Conservation (phyloP, 2,113 vertebrate species). For the Litocranius walleri region DNA sequence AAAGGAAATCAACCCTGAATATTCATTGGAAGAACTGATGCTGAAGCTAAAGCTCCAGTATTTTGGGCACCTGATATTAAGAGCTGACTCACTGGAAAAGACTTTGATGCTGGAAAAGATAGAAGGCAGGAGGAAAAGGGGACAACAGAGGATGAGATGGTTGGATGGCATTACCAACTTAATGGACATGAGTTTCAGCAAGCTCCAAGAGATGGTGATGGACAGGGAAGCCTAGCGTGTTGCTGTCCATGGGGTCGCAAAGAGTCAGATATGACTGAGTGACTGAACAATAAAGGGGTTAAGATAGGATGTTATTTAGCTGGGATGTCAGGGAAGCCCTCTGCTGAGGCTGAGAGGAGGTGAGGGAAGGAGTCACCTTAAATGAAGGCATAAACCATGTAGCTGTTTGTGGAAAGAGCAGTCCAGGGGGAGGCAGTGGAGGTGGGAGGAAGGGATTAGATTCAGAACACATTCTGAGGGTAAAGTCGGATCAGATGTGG, state of each 20-base stretch:
- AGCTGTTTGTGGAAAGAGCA: neutral
- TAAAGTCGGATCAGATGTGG: neutral
- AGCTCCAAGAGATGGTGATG: neutral
- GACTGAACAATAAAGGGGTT: neutral
- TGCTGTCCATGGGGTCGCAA: neutral
- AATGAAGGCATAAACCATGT: neutral
- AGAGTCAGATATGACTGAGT: neutral
- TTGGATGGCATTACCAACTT: neutral
- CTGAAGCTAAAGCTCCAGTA: neutral
- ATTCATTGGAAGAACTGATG: neutral
- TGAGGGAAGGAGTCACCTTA: neutral
- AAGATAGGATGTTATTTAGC: neutral
- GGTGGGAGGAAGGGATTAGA: neutral
- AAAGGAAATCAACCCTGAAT: neutral
- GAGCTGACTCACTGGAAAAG: neutral
- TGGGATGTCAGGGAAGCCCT: neutral
- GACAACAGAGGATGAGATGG: neutral
- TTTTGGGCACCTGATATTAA: neutral
- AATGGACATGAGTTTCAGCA: neutral
- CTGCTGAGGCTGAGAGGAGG: neutral
- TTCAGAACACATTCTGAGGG: neutral
- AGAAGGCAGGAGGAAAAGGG: neutral
- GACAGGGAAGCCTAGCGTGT: neutral
- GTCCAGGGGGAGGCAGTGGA: neutral
- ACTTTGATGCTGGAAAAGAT: neutral